A percentile compares a stretch with the other conserved stretches of the same genome.
These are phyloP conservation scores for Leptinotarsa undecemlineata DNA, from an alignment of 1,140 invertebrate genomes.

Conservation along the genomic window DNA sequence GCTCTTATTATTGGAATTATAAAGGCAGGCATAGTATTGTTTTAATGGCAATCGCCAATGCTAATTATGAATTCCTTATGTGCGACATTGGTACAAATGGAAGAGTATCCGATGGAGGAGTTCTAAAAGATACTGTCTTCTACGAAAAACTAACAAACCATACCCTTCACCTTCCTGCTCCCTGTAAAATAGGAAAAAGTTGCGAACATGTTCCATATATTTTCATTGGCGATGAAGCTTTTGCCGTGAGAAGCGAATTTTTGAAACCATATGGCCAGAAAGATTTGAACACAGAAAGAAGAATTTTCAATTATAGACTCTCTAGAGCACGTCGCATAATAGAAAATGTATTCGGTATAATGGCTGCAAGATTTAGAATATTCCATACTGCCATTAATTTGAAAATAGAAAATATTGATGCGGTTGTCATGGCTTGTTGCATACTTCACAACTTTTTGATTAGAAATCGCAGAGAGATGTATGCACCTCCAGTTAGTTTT, in stretches of 20 bases:
- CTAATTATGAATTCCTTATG: constrained; percentile 51
- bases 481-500: constrained; percentile 32
- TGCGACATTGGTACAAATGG: constrained; percentile 52
- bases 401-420: constrained; percentile 33
- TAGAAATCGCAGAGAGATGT: constrained; percentile 21
- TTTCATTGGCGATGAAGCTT: constrained; percentile 56
- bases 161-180: constrained; percentile 1
- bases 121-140: constrained; percentile 21
- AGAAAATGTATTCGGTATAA: constrained; percentile 59
- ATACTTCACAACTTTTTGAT: constrained; percentile 43
- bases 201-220: constrained; percentile 29
- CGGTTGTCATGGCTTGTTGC: constrained; percentile 39
- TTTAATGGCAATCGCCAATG: constrained; percentile 46
- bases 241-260: constrained; percentile 54
- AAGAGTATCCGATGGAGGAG: constrained; percentile 41
- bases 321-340: constrained; percentile 47
- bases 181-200: background rate
- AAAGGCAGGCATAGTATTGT: constrained; percentile 31
- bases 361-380: constrained; percentile 50
- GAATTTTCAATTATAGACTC: constrained; percentile 41
- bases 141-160: constrained; percentile 7
- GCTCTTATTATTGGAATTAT: background rate
- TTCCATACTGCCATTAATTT: constrained; percentile 44
- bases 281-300: constrained; percentile 38
- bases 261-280: constrained; percentile 56